Evolutionary conservation across 2,888 invertebrate species (phyloP), one percentile per base, ranked within the genome.

Genomic region (Microchrysa polita): DNA sequence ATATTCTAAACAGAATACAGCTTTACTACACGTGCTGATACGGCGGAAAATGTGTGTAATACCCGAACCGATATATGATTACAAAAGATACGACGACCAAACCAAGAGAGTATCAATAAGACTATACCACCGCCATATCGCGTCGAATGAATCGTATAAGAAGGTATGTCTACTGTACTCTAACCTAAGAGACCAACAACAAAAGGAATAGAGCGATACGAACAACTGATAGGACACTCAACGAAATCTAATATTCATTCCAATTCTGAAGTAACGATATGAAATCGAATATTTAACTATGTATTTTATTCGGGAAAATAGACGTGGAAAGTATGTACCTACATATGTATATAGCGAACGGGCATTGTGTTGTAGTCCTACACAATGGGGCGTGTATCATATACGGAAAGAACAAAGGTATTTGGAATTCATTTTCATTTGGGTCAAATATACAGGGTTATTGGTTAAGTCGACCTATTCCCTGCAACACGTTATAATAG

Each of bases 231-330:
- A 44, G 16, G 48, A 18, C 12, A 65, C 22, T 65, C 65, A 44
- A 44, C 65, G 22, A 65, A 65, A 65, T 65, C 65, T 65, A 65
- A 65, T 65, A 65, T 65, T 65, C 65, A 65, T 65, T 65, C 48
- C 65, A 65, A 65, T 65, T 65, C 65, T 65, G 65, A 44, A 65
- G 65, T 65, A 65, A 65, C 65, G 65, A 65, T 65, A 65, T 65
- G 65, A 65, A 65, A 65, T 65, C 65, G 65, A 65, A 48, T 65
- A 65, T 65, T 65, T 65, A 65, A 65, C 65, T 65, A 65, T n/a
- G n/a, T n/a, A n/a, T 65, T 65, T 65, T 48, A 65, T 65, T 65
- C 65, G 22, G 65, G 65, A 44, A 65, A 65, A 65, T 65, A 65
- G 65, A 65, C 65, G 65, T 65, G 65, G 65, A 65, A 20, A 20